A percentile compares a stretch with the other conserved stretches of the same genome.
Evolutionary conservation across 2,797 vertebrate species (phyloP).

Genomic region (Streptopelia turtur): DNA sequence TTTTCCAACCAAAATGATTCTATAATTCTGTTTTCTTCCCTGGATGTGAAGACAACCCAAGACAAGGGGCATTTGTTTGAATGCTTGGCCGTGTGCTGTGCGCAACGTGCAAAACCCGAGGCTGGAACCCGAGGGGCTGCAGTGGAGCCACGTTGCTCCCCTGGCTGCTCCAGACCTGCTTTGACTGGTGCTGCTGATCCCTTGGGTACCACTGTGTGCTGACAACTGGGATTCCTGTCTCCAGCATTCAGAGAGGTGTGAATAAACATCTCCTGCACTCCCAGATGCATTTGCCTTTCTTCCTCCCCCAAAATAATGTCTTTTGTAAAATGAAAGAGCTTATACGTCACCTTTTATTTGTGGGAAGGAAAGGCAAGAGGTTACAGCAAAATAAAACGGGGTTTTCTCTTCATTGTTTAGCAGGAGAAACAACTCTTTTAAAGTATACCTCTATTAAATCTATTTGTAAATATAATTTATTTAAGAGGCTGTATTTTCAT

Average conservation of each 20-base stretch:
- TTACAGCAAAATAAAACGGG: neutral
- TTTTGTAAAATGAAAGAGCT: neutral
- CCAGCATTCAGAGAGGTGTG: neutral
- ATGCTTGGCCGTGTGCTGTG: accelerated
- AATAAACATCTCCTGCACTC: no score
- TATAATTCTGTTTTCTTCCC: neutral
- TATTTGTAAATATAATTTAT: neutral
- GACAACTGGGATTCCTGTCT: neutral
- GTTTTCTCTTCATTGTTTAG: neutral
- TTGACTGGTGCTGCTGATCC: neutral
- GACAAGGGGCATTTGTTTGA: neutral
- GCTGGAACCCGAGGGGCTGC: accelerated
- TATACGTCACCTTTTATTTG: neutral
- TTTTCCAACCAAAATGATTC: no score
- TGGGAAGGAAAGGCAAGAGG: neutral
- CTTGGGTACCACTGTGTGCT: accelerated
- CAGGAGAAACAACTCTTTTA: neutral
- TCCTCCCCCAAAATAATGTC: neutral
- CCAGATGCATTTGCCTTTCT: neutral
- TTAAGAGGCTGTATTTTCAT: neutral
- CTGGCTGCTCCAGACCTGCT: neutral
- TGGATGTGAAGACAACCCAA: neutral
- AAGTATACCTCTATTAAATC: neutral
- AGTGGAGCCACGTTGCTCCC: accelerated
- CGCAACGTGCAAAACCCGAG: accelerated